These are phyloP conservation scores for Poecile atricapillus DNA, from an alignment of 2,113 vertebrate genomes.

Conservation along the genomic window DNA sequence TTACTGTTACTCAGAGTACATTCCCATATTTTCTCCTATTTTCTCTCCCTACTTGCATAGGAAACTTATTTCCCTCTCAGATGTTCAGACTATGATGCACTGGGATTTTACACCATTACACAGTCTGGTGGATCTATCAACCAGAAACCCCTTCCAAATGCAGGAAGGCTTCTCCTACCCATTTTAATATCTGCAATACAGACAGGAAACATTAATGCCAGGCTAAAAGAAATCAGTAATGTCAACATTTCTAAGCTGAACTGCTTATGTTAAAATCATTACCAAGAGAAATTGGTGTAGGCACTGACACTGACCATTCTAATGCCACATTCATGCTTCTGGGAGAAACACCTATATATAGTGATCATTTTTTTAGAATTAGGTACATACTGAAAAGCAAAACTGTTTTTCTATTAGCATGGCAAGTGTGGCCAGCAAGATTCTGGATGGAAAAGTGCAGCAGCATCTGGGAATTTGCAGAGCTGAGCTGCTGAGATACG, in stretches of 20 bases:
- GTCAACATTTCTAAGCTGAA: not conserved
- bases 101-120: not conserved
- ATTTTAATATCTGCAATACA: not conserved
- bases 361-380: not conserved
- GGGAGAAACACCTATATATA: not conserved
- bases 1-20: not conserved
- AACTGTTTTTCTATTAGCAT: not conserved
- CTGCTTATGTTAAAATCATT: not conserved
- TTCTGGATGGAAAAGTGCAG: not conserved
- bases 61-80: not conserved
- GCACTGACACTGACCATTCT: not conserved
- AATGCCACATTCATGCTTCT: not conserved
- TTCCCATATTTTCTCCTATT: not conserved
- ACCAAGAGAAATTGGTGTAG: not conserved
- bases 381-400: not conserved
- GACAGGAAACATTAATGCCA: not conserved
- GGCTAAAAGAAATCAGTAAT: not conserved
- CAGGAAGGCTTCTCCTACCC: not conserved
- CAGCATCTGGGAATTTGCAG: not conserved
- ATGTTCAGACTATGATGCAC: not conserved
- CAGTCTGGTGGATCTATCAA: not conserved
- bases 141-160: not conserved
- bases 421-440: not conserved
- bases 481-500: not conserved
- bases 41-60: not conserved